phyloP scores from a whole-genome alignment of 2,113 vertebrate genomes.

The Pleuronectes platessa region DNA sequence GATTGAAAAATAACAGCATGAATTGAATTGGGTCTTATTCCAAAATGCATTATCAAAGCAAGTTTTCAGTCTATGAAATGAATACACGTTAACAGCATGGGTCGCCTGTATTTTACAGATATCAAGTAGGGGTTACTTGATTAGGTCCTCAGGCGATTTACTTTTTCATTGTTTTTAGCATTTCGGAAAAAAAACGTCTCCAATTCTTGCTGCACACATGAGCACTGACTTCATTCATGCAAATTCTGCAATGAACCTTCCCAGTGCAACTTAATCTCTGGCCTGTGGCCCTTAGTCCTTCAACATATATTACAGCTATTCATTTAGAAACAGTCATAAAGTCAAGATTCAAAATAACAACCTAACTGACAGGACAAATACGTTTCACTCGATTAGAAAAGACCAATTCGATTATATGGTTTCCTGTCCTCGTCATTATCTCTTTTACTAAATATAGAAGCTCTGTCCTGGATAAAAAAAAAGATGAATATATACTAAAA shows the following conservation, averaged over 20 bases:
- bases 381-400: constrained; percentile 15
- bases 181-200: constrained; percentile 37
- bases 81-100: background rate
- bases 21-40: constrained; percentile 24
- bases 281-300: constrained; percentile 14
- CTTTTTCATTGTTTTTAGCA: background rate
- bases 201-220: constrained; percentile 11
- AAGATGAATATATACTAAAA: constrained; percentile 38
- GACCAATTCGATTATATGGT: constrained; percentile 1
- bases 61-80: background rate
- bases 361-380: constrained; percentile 10
- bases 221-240: constrained; percentile 1
- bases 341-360: constrained; percentile 31
- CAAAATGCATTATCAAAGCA: constrained; percentile 14
- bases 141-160: too few species aligned
- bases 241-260: constrained; percentile 17
- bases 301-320: constrained; percentile 59
- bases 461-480: constrained; percentile 46
- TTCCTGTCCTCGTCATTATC: constrained; percentile 17
- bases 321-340: constrained; percentile 78
- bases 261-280: constrained; percentile 44
- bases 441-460: constrained; percentile 43
- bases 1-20: constrained; percentile 18
- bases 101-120: background rate
- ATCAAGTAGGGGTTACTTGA: background rate